A percentile compares a stretch with the other conserved stretches of the same genome.
phyloP scores from a whole-genome alignment of 1,140 invertebrate genomes.

The Drosophila sulfurigaster region DNA sequence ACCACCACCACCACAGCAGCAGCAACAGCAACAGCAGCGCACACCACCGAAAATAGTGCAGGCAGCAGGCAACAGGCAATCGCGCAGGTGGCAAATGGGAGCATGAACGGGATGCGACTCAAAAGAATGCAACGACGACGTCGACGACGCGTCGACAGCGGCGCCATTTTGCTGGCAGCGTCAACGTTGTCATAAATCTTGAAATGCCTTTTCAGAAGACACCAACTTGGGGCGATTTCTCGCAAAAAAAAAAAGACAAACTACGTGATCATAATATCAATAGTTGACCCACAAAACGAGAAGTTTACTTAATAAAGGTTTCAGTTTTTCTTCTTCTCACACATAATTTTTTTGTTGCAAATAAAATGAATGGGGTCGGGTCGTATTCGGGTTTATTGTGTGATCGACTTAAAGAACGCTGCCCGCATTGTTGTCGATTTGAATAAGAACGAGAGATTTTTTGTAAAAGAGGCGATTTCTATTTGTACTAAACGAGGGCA shows the following conservation, averaged over 20 bases:
- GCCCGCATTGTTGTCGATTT: conserved; percentile 25
- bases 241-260: conserved; percentile 46
- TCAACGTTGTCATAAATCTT: conserved; percentile 62
- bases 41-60: conserved; percentile 65
- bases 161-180: conserved; percentile 53
- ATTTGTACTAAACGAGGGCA: conserved; percentile 34
- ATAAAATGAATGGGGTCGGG: conserved; percentile 33
- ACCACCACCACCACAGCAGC: background rate
- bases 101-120: conserved; percentile 62
- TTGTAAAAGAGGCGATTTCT: conserved; percentile 14
- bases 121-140: conserved; percentile 50
- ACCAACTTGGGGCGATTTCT: conserved; percentile 62
- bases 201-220: conserved; percentile 50
- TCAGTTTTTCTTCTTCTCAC: conserved; percentile 7
- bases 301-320: conserved; percentile 39
- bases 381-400: conserved; percentile 17
- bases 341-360: conserved; percentile 22
- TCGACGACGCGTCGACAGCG: conserved; percentile 25
- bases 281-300: conserved; percentile 70
- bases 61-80: conserved; percentile 47
- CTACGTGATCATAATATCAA: conserved; percentile 81
- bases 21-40: background rate
- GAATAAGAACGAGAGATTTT: conserved; percentile 15
- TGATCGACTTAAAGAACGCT: conserved; percentile 26
- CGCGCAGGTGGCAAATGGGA: conserved; percentile 78